A percentile compares a stretch with the other conserved stretches of the same genome.
Evolutionary conservation across 92 coral and sea anemone genomes (phyloP).

Genomic region (Actinernus sp.): DNA sequence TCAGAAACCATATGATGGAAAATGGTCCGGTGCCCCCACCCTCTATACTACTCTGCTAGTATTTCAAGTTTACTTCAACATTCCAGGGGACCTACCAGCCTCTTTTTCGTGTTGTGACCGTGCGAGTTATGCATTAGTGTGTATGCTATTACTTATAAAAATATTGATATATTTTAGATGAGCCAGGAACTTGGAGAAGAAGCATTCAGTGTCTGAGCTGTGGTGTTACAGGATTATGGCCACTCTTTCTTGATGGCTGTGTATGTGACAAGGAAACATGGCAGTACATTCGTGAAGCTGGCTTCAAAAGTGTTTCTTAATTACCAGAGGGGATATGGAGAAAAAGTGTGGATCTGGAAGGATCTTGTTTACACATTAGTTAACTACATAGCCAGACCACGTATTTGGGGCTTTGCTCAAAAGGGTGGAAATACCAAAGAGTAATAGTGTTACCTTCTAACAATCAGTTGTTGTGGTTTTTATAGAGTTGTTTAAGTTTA

Average conservation of each 20-base stretch:
- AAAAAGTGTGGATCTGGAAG: neutral
- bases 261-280: neutral
- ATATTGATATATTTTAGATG: neutral
- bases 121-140: no score
- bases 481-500: no score
- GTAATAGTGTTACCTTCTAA: no score
- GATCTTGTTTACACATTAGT: neutral
- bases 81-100: no score
- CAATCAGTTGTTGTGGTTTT: no score
- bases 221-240: neutral
- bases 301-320: neutral
- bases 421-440: neutral
- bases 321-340: neutral
- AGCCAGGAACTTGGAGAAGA: neutral
- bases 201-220: neutral
- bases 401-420: neutral
- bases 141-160: no score
- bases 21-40: no score
- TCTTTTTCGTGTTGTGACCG: no score
- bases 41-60: no score
- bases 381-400: neutral
- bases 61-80: no score
- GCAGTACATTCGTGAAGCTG: neutral
- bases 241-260: neutral
- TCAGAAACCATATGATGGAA: no score